A percentile compares a stretch with the other conserved stretches of the same genome.
These are phyloP conservation scores for Pao palembangensis DNA, from an alignment of 2,113 vertebrate genomes.

Conservation along the genomic window DNA sequence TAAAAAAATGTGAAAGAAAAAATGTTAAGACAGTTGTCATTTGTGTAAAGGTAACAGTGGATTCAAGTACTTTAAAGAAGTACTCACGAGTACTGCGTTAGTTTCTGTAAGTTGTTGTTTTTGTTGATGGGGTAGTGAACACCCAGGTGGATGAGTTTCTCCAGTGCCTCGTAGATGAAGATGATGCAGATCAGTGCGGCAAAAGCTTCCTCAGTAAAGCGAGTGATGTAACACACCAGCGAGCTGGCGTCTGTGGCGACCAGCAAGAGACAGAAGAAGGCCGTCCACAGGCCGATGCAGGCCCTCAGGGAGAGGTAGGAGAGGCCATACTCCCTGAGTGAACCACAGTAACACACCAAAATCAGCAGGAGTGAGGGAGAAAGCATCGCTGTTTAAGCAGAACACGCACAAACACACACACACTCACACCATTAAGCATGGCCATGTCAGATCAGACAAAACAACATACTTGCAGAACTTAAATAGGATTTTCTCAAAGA, in stretches of 20 bases:
- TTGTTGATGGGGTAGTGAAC: slow-evolving; percentile 95
- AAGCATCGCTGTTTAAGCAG: not conserved
- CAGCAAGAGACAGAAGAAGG: slow-evolving; percentile 90
- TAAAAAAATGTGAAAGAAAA: too few species aligned
- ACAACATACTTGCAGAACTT: slow-evolving; percentile 94
- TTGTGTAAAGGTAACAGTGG: not conserved
- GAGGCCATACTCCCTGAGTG: slow-evolving; percentile 85
- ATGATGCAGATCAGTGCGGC: slow-evolving; percentile 98
- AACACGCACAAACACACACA: not conserved
- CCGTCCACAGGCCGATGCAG: slow-evolving; percentile 97
- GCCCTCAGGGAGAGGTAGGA: slow-evolving; percentile 95
- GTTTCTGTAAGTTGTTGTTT: slow-evolving; percentile 90
- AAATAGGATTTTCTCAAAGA: slow-evolving; percentile 99
- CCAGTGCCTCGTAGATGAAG: slow-evolving; percentile 98
- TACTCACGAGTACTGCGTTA: slow-evolving; percentile 95
- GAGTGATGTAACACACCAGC: slow-evolving; percentile 96
- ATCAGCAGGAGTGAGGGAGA: not conserved
- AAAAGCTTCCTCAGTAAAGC: slow-evolving; percentile 98
- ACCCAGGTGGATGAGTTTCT: slow-evolving; percentile 95
- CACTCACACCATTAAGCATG: not conserved
- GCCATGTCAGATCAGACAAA: not conserved
- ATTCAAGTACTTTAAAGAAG: not conserved
- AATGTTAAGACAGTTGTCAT: too few species aligned
- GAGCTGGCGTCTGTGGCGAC: slow-evolving; percentile 98
- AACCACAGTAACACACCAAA: not conserved